Conservation (phyloP, 2,888 invertebrate genomes). For the Chloromyia formosa region DNA sequence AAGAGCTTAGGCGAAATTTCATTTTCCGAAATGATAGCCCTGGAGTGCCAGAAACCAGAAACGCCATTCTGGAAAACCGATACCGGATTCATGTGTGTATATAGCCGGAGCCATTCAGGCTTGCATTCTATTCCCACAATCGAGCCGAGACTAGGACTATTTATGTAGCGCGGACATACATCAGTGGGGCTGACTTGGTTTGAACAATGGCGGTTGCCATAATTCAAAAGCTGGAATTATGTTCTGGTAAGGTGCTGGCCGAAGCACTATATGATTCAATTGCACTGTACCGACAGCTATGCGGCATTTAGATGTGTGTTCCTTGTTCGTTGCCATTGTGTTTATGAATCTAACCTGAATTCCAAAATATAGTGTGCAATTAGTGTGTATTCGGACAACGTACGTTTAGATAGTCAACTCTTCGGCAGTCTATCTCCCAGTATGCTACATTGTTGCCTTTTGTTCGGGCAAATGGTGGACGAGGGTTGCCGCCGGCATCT, state of each 20-base stretch:
- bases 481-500: background rate
- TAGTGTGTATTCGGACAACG: conserved; percentile 7
- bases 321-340: background rate
- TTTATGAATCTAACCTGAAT: conserved; percentile 25
- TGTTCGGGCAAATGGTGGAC: background rate
- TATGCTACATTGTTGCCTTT: background rate
- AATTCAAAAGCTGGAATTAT: conserved; percentile 33
- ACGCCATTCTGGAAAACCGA: too few species aligned
- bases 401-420: background rate
- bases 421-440: background rate
- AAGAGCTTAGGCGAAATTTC: too few species aligned
- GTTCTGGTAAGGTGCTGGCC: conserved; percentile 2
- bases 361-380: conserved; percentile 22
- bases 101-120: too few species aligned
- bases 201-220: conserved; percentile 20
- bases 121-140: too few species aligned
- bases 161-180: background rate
- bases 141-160: too few species aligned
- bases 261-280: conserved; percentile 17
- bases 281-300: background rate
- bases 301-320: background rate
- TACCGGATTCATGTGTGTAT: too few species aligned
- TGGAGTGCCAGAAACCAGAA: too few species aligned
- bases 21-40: too few species aligned
- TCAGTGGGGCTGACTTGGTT: background rate